Evolutionary conservation across 2,888 invertebrate species (phyloP).

Genomic region (Gisinianus flammeolus): DNA sequence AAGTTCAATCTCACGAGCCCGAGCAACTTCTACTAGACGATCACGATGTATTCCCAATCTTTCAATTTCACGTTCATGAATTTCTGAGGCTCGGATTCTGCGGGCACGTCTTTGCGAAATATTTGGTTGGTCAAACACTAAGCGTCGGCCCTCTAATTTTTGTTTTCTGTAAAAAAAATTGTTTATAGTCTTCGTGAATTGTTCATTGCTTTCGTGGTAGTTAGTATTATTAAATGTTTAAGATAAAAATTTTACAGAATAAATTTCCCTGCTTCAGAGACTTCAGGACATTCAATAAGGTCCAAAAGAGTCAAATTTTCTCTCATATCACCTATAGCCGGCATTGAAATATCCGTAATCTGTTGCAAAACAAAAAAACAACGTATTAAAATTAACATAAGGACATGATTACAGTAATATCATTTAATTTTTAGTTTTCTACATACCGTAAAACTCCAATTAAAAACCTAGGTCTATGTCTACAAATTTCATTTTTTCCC

Average conservation of each 20-base stretch:
- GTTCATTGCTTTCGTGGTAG: no score
- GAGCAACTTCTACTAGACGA: conserved; percentile 7
- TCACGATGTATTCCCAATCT: conserved; percentile 5
- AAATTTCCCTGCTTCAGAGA: conserved; percentile 52
- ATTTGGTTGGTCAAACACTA: conserved; percentile 35
- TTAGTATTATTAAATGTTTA: no score
- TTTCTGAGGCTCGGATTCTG: background rate
- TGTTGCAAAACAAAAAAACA: conserved; percentile 19
- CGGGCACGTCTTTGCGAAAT: background rate
- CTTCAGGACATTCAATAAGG: conserved; percentile 44
- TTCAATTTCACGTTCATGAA: conserved; percentile 17
- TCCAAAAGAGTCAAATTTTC: conserved; percentile 41
- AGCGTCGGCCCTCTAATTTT: conserved; percentile 42
- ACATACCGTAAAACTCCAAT: no score
- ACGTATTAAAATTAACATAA: background rate
- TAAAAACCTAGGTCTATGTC: no score
- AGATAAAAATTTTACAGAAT: no score
- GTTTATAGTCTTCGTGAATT: no score
- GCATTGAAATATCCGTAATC: conserved; percentile 53
- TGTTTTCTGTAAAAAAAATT: no score
- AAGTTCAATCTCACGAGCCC: conserved; percentile 13
- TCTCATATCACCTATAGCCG: conserved; percentile 48
- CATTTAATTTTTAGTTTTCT: no score
- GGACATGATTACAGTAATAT: no score
- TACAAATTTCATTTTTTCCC: no score